A percentile compares a stretch with the other conserved stretches of the same genome.
Conservation (phyloP, 2,797 vertebrate genomes). For the Notoglanidium macrostoma region DNA sequence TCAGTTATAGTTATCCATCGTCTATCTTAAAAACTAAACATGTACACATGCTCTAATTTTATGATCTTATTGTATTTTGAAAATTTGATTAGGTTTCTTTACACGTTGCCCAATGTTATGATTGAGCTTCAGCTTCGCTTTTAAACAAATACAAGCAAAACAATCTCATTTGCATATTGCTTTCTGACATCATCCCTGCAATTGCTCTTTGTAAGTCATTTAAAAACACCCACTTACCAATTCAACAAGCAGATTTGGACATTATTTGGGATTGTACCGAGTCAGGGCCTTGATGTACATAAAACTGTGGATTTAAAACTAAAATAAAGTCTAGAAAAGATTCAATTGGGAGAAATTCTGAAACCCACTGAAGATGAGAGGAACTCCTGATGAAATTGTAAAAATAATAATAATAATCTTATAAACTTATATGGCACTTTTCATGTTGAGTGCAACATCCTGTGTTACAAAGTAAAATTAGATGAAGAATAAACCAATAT, state of each 20-base stretch:
- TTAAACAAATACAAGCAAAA: neutral
- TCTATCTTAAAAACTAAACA: neutral
- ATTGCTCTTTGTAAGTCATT: neutral
- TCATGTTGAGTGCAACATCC: too few relatives aligned
- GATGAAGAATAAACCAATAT: too few relatives aligned
- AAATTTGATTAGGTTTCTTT: neutral
- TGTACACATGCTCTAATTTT: neutral
- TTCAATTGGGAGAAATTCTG: neutral
- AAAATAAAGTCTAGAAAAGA: neutral
- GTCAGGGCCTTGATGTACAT: neutral
- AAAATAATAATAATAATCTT: too few relatives aligned
- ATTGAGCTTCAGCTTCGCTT: neutral
- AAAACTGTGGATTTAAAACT: neutral
- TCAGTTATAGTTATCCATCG: neutral
- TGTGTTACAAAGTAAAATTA: neutral
- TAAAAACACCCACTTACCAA: neutral
- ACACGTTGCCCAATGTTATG: neutral
- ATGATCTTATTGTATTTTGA: neutral
- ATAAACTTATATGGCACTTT: neutral
- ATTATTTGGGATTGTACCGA: neutral
- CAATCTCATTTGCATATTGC: neutral
- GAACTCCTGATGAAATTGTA: neutral
- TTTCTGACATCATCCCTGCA: neutral
- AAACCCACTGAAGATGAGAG: neutral
- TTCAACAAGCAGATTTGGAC: neutral